phyloP scores from a whole-genome alignment of 1,140 invertebrate genomes.

The Chelonus insularis region DNA sequence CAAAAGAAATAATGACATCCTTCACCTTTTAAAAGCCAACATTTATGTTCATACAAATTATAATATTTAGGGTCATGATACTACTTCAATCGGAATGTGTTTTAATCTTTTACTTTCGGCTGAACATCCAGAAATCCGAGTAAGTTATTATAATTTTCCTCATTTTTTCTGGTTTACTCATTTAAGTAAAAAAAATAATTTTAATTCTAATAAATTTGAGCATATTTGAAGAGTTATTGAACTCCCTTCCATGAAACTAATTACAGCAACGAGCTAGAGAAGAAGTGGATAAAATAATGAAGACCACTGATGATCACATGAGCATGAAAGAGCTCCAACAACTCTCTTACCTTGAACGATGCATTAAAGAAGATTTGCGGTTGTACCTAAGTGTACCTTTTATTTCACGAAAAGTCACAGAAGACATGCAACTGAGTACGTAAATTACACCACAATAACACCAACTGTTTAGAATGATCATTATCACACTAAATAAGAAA shows the following conservation, averaged over 20 bases:
- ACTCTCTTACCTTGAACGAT: conserved; percentile 5
- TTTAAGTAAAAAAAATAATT: too few relatives aligned
- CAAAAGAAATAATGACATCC: conserved; percentile 18
- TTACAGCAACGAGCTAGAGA: conserved; percentile 27
- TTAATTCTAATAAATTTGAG: background rate
- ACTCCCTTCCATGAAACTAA: background rate
- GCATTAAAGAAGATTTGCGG: conserved; percentile 64
- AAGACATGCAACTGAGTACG: conserved; percentile 55
- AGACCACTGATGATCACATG: conserved; percentile 24
- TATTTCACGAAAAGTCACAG: conserved; percentile 54
- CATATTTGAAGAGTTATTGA: background rate
- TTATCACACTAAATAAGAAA: too few relatives aligned
- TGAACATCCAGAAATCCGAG: conserved; percentile 5
- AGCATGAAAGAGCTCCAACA: conserved; percentile 26
- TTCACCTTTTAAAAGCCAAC: too few relatives aligned
- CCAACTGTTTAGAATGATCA: too few relatives aligned
- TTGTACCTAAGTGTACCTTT: conserved; percentile 69
- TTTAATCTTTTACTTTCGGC: conserved; percentile 9
- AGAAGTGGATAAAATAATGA: conserved; percentile 28
- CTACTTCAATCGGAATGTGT: conserved; percentile 56
- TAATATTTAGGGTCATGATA: conserved; percentile 85
- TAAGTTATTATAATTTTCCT: background rate
- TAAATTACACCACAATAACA: too few relatives aligned
- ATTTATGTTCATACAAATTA: background rate
- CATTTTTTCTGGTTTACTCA: too few relatives aligned